Conservation (phyloP, 1,140 invertebrate genomes). For the Cheumatopsyche charites region DNA sequence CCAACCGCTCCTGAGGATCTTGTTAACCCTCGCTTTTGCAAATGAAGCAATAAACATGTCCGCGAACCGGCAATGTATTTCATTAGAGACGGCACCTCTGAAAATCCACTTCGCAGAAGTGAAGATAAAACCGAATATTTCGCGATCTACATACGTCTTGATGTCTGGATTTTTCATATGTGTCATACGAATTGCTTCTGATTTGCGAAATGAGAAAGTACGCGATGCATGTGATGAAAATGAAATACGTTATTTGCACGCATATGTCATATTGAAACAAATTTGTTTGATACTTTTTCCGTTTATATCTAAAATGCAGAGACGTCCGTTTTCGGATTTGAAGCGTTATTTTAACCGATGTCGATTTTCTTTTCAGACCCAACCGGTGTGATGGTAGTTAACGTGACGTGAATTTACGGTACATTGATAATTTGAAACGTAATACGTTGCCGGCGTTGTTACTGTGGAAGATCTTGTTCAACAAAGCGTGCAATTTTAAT, state of each 20-base stretch:
- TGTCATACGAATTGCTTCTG: no score
- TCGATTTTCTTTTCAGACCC: constrained; percentile 7
- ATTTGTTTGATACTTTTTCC: no score
- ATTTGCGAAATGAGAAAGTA: no score
- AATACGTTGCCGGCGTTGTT: constrained; percentile 30
- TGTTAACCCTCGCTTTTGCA: constrained; percentile 27
- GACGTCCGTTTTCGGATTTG: no score
- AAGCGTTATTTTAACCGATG: background rate
- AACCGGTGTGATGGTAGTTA: constrained; percentile 28
- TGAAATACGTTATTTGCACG: no score
- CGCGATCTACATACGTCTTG: no score
- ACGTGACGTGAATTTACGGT: constrained; percentile 36
- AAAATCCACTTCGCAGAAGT: constrained; percentile 1
- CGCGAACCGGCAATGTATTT: constrained; percentile 25
- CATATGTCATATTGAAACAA: no score
- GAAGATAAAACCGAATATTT: no score
- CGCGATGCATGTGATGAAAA: no score
- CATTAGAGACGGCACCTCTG: constrained; percentile 17
- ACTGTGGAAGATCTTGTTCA: constrained; percentile 11
- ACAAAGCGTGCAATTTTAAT: constrained; percentile 10
- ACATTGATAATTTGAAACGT: constrained; percentile 34
- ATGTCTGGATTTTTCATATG: no score
- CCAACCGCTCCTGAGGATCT: background rate
- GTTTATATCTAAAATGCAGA: no score
- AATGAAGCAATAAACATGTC: constrained; percentile 32